Evolutionary conservation across 2,888 invertebrate species (phyloP), one percentile per base, ranked within the genome.

Genomic region (Litoditis marina): DNA sequence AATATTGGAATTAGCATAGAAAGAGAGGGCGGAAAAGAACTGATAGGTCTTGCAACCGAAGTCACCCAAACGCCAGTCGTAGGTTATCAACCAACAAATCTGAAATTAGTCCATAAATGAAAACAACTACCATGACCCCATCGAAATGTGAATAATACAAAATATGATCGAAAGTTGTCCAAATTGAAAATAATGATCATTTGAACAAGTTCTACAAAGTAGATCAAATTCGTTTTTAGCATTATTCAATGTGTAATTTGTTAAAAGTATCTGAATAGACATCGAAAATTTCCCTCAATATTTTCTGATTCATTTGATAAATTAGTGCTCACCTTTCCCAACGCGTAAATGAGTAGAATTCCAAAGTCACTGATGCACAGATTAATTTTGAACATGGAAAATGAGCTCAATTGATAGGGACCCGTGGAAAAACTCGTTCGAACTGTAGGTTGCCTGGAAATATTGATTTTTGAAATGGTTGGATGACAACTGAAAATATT

Each of bases 1-100:
- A 2, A 79, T 72, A 59, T 79, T 79, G 2, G 77, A 76, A 49
- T 75, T 76, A 1, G 77, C 69, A 53, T 78, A 79, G 60, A 78
- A 80, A 13, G 73, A 69, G 34, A 79, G 69, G 1, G 79, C 76
- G 13, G 77, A 78, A 6, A 77, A 53, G 60, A 78, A 77, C 51
- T 77, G 65, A 46, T 78, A 79, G 7, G 71, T 7, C 50, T 70
- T 69, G 50, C 78, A 78, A 5, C 64, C 60, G 6, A 61, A 13
- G 30, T 64, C 66, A 2, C 79, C 79, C 39, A 76, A 68, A 16
- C 63, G 63, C 80, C 80, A 80, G 30, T 69, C 65, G 50, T 69
- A 74, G 7, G 73, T 70, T 8, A 64, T 49, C 3, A 79, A 60
- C 79, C 79, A 79, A n/a, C 75, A 51, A 11, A 73, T 60, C 71